Conservation (phyloP, 2,888 invertebrate genomes). For the Philopedon plagiatum region DNA sequence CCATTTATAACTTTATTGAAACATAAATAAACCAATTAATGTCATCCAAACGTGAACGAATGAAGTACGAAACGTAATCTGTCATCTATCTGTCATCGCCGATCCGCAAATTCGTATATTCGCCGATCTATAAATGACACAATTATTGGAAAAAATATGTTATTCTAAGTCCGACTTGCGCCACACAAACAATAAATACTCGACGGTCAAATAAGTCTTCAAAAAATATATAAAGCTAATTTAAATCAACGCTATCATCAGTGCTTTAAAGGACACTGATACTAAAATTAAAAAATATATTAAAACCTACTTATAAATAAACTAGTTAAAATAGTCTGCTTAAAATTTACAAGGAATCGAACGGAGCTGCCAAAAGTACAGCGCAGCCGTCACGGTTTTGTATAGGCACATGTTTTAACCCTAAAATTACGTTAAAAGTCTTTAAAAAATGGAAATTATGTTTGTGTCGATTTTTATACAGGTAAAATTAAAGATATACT, state of each 20-base stretch:
- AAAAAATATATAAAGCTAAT: slow-evolving; percentile 23
- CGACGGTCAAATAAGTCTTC: slow-evolving; percentile 12
- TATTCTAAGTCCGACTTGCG: too few species aligned
- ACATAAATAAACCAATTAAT: too few species aligned
- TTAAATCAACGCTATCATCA: slow-evolving; percentile 4
- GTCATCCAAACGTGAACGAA: too few species aligned
- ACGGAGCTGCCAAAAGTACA: slow-evolving; percentile 19
- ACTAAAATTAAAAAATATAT: background rate
- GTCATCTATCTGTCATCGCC: too few species aligned
- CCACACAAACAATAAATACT: slow-evolving; percentile 15
- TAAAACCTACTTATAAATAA: slow-evolving; percentile 17
- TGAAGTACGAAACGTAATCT: too few species aligned
- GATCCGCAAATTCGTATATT: too few species aligned
- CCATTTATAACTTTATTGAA: too few species aligned
- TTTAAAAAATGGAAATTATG: slow-evolving; percentile 7
- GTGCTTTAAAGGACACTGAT: background rate
- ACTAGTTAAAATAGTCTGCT: slow-evolving; percentile 19
- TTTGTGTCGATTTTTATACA: background rate
- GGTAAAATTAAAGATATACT: background rate
- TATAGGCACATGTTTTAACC: slow-evolving; percentile 47
- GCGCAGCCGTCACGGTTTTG: slow-evolving; percentile 31
- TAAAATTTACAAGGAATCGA: slow-evolving; percentile 41
- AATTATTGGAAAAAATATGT: too few species aligned
- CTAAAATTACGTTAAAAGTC: slow-evolving; percentile 29
- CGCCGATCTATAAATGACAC: too few species aligned